These are phyloP conservation scores for Drosophila heteroneura DNA, from an alignment of 2,888 invertebrate genomes.

Conservation along the genomic window DNA sequence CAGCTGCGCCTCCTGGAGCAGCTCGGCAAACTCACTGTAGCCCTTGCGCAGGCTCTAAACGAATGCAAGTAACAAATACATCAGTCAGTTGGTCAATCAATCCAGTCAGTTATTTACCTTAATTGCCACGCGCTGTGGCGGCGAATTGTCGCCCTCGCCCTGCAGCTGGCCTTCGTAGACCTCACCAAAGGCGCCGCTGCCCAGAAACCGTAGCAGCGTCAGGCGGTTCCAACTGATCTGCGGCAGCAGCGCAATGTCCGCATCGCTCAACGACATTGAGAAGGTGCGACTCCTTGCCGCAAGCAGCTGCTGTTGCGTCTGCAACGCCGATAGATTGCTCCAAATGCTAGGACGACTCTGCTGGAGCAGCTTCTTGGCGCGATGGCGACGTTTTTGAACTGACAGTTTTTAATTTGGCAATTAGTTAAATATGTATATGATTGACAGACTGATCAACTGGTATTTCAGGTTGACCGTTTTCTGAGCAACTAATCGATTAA, in stretches of 20 bases:
- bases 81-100: neutral
- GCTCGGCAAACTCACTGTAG: slow-evolving; percentile 94
- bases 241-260: slow-evolving; percentile 92
- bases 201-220: slow-evolving; percentile 94
- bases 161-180: slow-evolving; percentile 96
- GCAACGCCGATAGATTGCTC: slow-evolving; percentile 94
- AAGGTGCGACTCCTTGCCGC: slow-evolving; percentile 90
- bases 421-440: neutral
- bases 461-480: neutral
- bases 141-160: slow-evolving; percentile 90
- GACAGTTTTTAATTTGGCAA: slow-evolving; percentile 54
- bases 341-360: slow-evolving; percentile 87
- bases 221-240: slow-evolving; percentile 95
- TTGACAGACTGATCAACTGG: neutral
- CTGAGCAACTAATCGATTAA: neutral
- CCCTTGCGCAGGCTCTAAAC: slow-evolving; percentile 94
- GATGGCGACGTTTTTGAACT: slow-evolving; percentile 89
- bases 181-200: slow-evolving; percentile 98
- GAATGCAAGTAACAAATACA: neutral
- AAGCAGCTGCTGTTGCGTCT: slow-evolving; percentile 87
- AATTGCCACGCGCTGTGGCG: slow-evolving; percentile 94
- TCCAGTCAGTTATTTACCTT: slow-evolving; percentile 88
- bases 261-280: slow-evolving; percentile 92
- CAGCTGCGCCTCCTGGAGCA: slow-evolving; percentile 97
- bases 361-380: slow-evolving; percentile 90